Evolutionary conservation across 1,140 invertebrate species (phyloP).

Genomic region (Zaprionus capensis): DNA sequence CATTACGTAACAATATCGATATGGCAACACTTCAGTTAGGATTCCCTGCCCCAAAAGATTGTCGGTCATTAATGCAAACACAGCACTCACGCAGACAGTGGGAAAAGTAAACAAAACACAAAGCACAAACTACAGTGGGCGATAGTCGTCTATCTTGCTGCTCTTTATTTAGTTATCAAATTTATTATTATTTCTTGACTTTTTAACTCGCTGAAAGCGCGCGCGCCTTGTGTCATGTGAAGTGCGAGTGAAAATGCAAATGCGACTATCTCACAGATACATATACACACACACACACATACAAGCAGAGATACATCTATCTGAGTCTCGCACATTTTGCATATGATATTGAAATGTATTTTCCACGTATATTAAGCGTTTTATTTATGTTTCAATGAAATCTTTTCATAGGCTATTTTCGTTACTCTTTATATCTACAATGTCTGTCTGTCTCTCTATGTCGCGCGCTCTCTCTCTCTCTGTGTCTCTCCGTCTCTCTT

Average conservation of each 20-base stretch:
- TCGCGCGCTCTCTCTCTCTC: constrained; percentile 11
- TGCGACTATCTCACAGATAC: constrained; percentile 2
- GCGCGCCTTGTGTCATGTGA: constrained; percentile 2
- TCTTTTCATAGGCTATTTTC: constrained; percentile 1
- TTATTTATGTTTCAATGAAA: constrained; percentile 7
- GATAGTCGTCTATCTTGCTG: neutral
- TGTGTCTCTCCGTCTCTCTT: constrained; percentile 25
- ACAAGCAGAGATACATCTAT: neutral
- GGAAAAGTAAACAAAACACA: neutral
- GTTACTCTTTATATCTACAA: constrained; percentile 12
- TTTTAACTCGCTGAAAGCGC: neutral
- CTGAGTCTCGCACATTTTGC: neutral
- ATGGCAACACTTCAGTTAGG: neutral
- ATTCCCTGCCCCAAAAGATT: neutral
- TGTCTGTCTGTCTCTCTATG: constrained; percentile 27
- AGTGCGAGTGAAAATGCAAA: constrained; percentile 5
- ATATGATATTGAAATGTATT: constrained; percentile 8
- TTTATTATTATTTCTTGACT: neutral
- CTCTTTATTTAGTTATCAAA: constrained; percentile 3
- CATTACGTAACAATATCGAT: neutral
- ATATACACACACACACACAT: neutral
- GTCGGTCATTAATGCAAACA: neutral
- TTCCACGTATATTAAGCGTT: constrained; percentile 3
- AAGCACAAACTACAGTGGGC: neutral
- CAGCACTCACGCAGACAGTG: neutral